Percentiles rank a stretch among this genome's conserved stretches.
phyloP scores from a whole-genome alignment of 1,140 invertebrate genomes.

The Psilanteris sp. region DNA sequence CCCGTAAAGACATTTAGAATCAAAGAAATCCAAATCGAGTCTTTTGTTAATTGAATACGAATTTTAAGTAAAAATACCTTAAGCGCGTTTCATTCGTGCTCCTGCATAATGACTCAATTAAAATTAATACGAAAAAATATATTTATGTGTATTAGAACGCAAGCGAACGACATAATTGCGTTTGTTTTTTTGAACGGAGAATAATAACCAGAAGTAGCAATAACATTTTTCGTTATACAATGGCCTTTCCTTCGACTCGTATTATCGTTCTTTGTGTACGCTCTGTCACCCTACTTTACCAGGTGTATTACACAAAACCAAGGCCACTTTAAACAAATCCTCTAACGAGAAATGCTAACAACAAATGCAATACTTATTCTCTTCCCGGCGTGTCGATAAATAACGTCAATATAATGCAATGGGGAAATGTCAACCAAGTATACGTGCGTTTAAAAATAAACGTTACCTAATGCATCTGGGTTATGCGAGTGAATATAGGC shows the following conservation, averaged over 20 bases:
- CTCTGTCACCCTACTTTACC: constrained; percentile 41
- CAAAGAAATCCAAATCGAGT: too few species aligned
- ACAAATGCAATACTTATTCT: constrained; percentile 34
- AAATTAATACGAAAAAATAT: too few species aligned
- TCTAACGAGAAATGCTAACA: constrained; percentile 48
- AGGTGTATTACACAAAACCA: constrained; percentile 39
- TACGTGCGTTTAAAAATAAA: constrained; percentile 33
- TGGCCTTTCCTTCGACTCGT: constrained; percentile 2
- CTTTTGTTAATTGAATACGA: too few species aligned
- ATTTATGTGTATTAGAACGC: too few species aligned
- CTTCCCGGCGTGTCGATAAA: constrained; percentile 40
- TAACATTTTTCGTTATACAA: too few species aligned
- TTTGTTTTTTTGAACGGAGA: too few species aligned
- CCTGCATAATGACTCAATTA: too few species aligned
- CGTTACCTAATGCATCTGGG: constrained; percentile 24
- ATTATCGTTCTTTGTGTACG: constrained; percentile 24
- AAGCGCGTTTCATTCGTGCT: too few species aligned
- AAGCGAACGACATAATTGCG: too few species aligned
- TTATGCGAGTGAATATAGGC: not conserved
- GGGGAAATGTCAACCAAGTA: not conserved
- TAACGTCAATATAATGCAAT: constrained; percentile 29
- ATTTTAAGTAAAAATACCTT: too few species aligned
- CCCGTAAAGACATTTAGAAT: too few species aligned
- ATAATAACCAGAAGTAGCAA: too few species aligned
- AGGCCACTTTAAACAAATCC: constrained; percentile 39